A percentile compares a stretch with the other conserved stretches of the same genome.
These are phyloP conservation scores for Euproctis similis DNA, from an alignment of 2,888 invertebrate genomes.

Conservation along the genomic window DNA sequence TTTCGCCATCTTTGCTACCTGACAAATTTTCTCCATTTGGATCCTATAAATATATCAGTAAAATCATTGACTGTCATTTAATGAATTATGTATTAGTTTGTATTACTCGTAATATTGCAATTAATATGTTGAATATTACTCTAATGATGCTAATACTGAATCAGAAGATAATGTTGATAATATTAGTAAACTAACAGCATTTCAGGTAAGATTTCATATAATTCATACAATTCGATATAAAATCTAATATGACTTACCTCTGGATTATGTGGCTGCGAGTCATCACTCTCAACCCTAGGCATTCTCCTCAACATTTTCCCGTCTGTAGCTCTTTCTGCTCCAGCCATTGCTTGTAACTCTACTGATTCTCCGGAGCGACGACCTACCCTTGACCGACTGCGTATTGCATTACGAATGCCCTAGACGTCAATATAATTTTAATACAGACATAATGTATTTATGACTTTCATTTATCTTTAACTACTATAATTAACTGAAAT, in stretches of 20 bases:
- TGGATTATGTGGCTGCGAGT: constrained; percentile 68
- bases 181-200: too few relatives aligned
- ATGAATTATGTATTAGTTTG: neutral
- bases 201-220: too few relatives aligned
- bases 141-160: too few relatives aligned
- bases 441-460: too few relatives aligned
- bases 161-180: too few relatives aligned
- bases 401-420: constrained; percentile 77
- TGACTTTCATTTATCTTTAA: too few relatives aligned
- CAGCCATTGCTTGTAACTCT: constrained; percentile 69
- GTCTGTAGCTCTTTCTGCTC: constrained; percentile 56
- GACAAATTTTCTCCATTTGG: constrained; percentile 56
- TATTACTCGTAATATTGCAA: too few relatives aligned
- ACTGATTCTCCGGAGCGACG: constrained; percentile 79
- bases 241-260: constrained; percentile 33
- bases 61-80: neutral
- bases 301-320: constrained; percentile 80
- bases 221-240: too few relatives aligned
- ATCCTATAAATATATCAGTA: constrained; percentile 40
- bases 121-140: too few relatives aligned
- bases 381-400: constrained; percentile 72
- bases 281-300: constrained; percentile 84
- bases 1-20: constrained; percentile 72
- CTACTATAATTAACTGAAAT: too few relatives aligned
- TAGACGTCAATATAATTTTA: constrained; percentile 33